Base-by-base conservation (phyloP, 2,888 invertebrate species). In the Dione juno region DNA sequence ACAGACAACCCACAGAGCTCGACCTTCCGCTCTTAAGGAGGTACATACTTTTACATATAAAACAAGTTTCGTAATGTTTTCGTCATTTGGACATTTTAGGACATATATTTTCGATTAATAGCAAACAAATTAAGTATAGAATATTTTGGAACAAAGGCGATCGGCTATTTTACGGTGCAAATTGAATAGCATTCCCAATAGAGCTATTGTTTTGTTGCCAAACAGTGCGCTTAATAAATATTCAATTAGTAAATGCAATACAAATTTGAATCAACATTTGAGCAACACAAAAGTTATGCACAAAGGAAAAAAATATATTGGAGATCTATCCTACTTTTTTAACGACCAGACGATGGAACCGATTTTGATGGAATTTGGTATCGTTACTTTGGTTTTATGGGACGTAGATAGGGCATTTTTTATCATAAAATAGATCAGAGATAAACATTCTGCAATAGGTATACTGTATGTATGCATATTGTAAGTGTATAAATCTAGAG, bases 151-250 rank as follows among this genome's bases (percentile, higher is more conserved):
- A 70, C 66, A 70, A 67, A 63, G 41, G 40, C 59, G 16, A 48
- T 45, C 52, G 53, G 48, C 50, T 64, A 64, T 53, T 19, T 43
- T 43, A 11, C 61, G 43, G 66, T 45, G 67, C 63, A 41, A 64
- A 72, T 74, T 70, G 58, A 53, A 72, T 70, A 45, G 64, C 68
- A 63, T 59, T 21, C 58, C 64, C 66, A 43, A 58, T 48, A 19
- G 40, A 50, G 40, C 71, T 54, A 73, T 73, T 75, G 75, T 75
- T 61, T 68, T 63, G 72, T 66, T 66, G 61, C 72, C 74, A 74
- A 74, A 74, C 61, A 67, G 57, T 70, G 40, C 28, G 50, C 66
- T 21, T 70, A 53, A 74, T 75, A 69, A 75, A 75, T 75, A 75
- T 72, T 65, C 69, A 70, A 59, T 59, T 57, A 28, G 43, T 45